Evolutionary conservation across 2,888 invertebrate species (phyloP).

Genomic region (Terebella lapidaria): DNA sequence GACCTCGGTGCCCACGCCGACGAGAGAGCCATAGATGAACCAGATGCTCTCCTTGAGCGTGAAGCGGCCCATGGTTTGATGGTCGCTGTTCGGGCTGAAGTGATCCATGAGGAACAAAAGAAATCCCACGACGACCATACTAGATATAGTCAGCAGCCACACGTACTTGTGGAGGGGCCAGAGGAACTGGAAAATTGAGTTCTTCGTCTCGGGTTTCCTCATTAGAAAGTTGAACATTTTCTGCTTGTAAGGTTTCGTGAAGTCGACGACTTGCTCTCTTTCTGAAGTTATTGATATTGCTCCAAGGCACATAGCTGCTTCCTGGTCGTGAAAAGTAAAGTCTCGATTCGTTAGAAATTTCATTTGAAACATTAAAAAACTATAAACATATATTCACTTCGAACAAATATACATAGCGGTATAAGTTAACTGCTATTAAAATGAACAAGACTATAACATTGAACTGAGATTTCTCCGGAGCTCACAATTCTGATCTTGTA

Average conservation of each 20-base stretch:
- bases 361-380: neutral
- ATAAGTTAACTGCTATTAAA: too few species aligned
- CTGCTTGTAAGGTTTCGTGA: conserved; percentile 51
- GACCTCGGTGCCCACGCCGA: conserved; percentile 35
- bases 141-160: conserved; percentile 43
- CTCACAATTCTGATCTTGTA: too few species aligned
- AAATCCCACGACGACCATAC: conserved; percentile 43
- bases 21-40: conserved; percentile 48
- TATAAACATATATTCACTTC: too few species aligned
- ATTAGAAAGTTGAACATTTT: conserved; percentile 47
- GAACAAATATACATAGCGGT: too few species aligned
- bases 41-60: conserved; percentile 43
- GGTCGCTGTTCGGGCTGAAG: conserved; percentile 37
- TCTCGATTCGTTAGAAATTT: neutral
- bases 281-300: conserved; percentile 47
- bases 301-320: conserved; percentile 49
- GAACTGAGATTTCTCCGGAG: too few species aligned
- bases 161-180: conserved; percentile 43
- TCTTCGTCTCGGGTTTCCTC: conserved; percentile 36
- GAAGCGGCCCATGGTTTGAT: conserved; percentile 22
- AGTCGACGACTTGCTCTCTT: conserved; percentile 46
- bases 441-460: too few species aligned
- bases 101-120: conserved; percentile 41
- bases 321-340: too few species aligned
- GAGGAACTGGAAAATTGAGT: conserved; percentile 48